phyloP scores from a whole-genome alignment of 2,888 invertebrate species.

The Torymus auratus region DNA sequence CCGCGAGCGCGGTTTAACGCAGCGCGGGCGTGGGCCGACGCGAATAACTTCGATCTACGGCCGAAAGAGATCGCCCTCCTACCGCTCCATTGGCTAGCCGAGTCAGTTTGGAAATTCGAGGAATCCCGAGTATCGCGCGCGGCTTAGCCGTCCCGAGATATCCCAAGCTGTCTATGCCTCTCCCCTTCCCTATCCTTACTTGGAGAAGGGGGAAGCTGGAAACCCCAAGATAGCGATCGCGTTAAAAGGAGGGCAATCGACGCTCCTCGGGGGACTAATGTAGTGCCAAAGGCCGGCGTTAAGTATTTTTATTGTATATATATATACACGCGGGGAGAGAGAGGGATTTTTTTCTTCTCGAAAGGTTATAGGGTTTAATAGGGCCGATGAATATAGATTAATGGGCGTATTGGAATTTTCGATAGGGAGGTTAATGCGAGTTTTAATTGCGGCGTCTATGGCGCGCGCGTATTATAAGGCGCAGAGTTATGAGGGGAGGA shows the following conservation, averaged over 20 bases:
- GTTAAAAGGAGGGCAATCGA: slow-evolving; percentile 36
- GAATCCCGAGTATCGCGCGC: slow-evolving; percentile 60
- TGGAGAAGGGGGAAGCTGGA: not conserved
- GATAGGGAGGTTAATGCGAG: not conserved
- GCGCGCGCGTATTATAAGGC: not conserved
- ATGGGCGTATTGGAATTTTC: no score
- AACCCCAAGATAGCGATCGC: slow-evolving; percentile 2
- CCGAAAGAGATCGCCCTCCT: not conserved
- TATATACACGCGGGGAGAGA: no score
- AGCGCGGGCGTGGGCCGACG: not conserved
- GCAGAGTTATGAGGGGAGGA: slow-evolving; percentile 19
- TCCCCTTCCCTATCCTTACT: no score
- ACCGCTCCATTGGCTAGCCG: slow-evolving; percentile 62
- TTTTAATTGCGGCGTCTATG: slow-evolving; percentile 25
- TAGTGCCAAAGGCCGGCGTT: not conserved
- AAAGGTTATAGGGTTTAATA: not conserved
- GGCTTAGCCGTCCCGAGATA: slow-evolving; percentile 16
- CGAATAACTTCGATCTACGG: slow-evolving; percentile 61
- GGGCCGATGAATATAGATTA: no score
- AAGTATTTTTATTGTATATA: slow-evolving; percentile 13
- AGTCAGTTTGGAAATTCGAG: slow-evolving; percentile 68
- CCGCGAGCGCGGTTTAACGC: slow-evolving; percentile 54
- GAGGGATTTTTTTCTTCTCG: not conserved
- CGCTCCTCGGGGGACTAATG: slow-evolving; percentile 11
- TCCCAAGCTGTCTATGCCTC: not conserved